Conservation (phyloP, 2,797 vertebrate genomes). For the Sebastes minor region DNA sequence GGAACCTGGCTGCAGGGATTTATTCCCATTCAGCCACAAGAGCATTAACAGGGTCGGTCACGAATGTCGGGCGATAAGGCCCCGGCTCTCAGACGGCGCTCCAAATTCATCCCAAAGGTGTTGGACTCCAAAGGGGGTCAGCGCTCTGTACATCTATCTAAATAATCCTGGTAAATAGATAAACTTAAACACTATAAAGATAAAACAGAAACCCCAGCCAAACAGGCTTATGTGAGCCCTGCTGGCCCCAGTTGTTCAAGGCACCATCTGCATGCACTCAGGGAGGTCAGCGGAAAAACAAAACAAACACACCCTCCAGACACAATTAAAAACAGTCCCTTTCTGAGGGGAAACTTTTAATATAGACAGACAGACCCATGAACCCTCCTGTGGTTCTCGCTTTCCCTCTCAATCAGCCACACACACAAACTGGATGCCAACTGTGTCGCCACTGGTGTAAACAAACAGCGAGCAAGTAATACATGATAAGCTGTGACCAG, state of each 20-base stretch:
- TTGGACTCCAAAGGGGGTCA: neutral
- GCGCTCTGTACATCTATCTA: neutral
- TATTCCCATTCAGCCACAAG: neutral
- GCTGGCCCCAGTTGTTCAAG: slow-evolving; percentile 19
- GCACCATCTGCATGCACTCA: slow-evolving; percentile 55
- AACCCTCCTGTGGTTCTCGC: slow-evolving; percentile 1
- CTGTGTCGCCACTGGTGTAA: slow-evolving; percentile 40
- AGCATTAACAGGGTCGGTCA: neutral
- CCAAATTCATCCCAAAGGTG: neutral
- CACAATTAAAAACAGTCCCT: slow-evolving; percentile 63
- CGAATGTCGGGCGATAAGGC: neutral
- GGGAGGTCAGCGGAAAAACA: slow-evolving; percentile 44
- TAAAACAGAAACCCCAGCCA: neutral
- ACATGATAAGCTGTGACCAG: slow-evolving; percentile 32
- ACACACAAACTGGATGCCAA: neutral
- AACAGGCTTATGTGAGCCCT: slow-evolving; percentile 5
- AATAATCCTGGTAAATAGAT: slow-evolving; percentile 2
- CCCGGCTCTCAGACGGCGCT: neutral
- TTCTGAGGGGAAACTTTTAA: slow-evolving; percentile 45
- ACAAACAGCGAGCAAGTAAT: slow-evolving; percentile 37
- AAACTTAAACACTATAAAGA: neutral
- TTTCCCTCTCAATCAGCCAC: slow-evolving; percentile 5
- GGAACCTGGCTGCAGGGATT: neutral
- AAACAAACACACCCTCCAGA: slow-evolving; percentile 59
- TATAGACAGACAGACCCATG: slow-evolving; percentile 37